Evolutionary conservation across 2,113 vertebrate genomes (phyloP).

Genomic region (Tursiops truncatus): DNA sequence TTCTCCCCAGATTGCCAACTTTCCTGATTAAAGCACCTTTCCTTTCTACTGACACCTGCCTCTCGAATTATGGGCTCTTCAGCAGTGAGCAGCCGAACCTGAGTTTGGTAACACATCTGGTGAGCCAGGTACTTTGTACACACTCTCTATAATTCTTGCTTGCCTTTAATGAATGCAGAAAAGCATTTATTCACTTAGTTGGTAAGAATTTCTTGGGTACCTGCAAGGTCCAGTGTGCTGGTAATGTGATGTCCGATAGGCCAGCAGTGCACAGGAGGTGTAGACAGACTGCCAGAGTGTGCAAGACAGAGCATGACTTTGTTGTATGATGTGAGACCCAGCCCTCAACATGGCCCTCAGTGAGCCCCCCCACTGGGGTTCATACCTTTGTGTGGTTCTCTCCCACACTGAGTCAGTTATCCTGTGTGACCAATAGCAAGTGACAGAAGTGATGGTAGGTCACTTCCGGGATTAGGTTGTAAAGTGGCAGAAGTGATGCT

Average conservation of each 20-base stretch:
- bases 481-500: neutral
- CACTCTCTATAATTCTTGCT: neutral
- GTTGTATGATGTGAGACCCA: too few relatives aligned
- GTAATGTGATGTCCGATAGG: too few relatives aligned
- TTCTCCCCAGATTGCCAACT: neutral
- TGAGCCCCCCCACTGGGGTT: neutral
- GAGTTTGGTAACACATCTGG: neutral
- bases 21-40: neutral
- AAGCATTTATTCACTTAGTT: neutral
- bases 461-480: neutral
- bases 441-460: neutral
- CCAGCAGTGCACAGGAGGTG: neutral
- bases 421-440: neutral
- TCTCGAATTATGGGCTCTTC: neutral
- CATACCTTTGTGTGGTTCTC: neutral
- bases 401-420: neutral
- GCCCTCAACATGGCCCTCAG: fast-evolving
- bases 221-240: neutral
- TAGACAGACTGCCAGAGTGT: neutral
- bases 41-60: neutral
- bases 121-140: neutral
- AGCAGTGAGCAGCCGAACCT: neutral
- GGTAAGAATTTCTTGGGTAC: neutral
- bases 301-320: neutral
- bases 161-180: neutral